Evolutionary conservation across 2,888 invertebrate genomes (phyloP), one percentile per base, ranked within the genome.

Genomic region (Drosophila flavopinicola): DNA sequence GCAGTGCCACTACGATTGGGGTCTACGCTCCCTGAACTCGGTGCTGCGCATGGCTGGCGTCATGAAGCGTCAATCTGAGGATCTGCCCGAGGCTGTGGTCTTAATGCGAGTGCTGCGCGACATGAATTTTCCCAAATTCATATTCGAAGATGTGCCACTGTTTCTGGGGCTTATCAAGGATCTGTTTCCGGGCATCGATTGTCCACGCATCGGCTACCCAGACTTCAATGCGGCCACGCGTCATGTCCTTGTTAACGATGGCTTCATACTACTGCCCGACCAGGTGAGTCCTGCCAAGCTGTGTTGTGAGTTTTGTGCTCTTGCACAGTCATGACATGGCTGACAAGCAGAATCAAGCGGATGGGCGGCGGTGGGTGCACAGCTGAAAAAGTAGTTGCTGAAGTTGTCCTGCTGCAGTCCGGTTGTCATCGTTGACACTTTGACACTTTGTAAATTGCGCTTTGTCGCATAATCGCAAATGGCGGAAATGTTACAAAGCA

Each of bases 1-100:
- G 88, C 97, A 98, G 89, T 95, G 95, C 15, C 98, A 98, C 90
- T 98, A 98, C 90, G 98, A 98, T 91, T 98, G 98, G 94, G 97
- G 98, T 0, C 91, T 98, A 73, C 93, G 98, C 52, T 97, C 97
- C 2, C 91, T 98, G n/a, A 98, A 97, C 74, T 95, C 97, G 0
- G 97, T 98, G 2, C 92, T 98, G 13, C 94, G 97, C 25, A 97
- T 97, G 96, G 97, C 98, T 2, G 97, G 97, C 10, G 95, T 96
- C 27, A 92, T 98, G 88, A 95, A 96, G 83, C 92, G 97, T 53
- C 94, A 94, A 58, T 94, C 96, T 0, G 94, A 94, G 3, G 95
- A 96, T 63, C 92, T 97, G 1, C 94, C 95, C 13, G 98, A 98
- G 92, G 94, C 96, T 72, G 93, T 97, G 79, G 96, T 98, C 3